Percentiles rank a stretch among this genome's conserved stretches.
These are phyloP conservation scores for Protobothrops flavoviridis DNA, from an alignment of 2,113 vertebrate genomes.

Conservation along the genomic window DNA sequence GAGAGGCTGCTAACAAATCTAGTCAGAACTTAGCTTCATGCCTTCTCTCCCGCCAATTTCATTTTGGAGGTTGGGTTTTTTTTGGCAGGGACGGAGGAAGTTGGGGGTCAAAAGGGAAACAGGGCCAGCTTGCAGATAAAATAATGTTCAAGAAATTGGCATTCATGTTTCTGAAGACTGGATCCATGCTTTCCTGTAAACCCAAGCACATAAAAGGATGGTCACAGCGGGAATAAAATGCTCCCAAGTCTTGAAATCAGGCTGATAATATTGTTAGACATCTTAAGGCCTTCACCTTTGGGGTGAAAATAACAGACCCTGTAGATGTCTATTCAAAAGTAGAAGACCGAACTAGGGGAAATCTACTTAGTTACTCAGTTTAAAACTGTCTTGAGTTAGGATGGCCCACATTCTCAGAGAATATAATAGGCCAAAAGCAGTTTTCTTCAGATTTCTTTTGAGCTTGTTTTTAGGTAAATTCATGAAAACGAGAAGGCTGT, in stretches of 20 bases:
- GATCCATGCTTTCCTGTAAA: background rate
- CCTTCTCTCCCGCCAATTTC: background rate
- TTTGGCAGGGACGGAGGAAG: background rate
- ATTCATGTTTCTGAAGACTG: background rate
- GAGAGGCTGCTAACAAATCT: background rate
- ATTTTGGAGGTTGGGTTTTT: background rate
- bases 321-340: background rate
- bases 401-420: accelerated
- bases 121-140: background rate
- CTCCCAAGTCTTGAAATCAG: background rate
- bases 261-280: background rate
- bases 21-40: background rate
- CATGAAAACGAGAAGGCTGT: background rate
- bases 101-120: background rate
- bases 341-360: background rate
- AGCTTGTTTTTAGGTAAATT: background rate
- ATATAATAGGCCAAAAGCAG: background rate
- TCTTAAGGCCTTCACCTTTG: background rate
- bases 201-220: background rate
- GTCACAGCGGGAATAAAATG: background rate
- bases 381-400: background rate
- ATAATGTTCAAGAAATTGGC: background rate
- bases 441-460: background rate
- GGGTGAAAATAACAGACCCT: background rate
- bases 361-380: background rate